phyloP scores from a whole-genome alignment of 1,140 invertebrate genomes.

The Achroia grisella region DNA sequence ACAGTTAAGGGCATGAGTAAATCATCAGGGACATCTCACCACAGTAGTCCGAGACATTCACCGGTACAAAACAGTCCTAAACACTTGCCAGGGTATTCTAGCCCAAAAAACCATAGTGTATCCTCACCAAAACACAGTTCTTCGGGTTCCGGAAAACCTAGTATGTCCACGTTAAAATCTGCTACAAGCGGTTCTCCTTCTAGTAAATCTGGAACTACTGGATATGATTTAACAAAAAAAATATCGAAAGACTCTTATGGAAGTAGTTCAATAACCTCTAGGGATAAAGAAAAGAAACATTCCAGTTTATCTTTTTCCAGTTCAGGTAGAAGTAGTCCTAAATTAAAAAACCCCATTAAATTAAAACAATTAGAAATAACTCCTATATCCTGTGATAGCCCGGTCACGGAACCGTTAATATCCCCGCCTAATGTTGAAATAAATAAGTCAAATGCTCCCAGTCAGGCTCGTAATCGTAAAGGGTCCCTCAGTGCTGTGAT shows the following conservation, averaged over 20 bases:
- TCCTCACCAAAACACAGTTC: conserved; percentile 85
- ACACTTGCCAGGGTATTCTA: conserved; percentile 77
- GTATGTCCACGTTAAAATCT: conserved; percentile 90
- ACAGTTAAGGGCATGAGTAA: conserved; percentile 72
- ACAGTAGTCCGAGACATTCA: conserved; percentile 82
- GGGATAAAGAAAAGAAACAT: conserved; percentile 79
- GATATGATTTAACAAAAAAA: conserved; percentile 67
- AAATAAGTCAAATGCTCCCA: conserved; percentile 71
- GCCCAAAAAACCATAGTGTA: conserved; percentile 79
- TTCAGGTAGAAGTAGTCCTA: conserved; percentile 76
- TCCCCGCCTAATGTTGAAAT: conserved; percentile 76
- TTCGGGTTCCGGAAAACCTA: conserved; percentile 87
- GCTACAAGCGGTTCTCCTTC: conserved; percentile 77
- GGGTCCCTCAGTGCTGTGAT: conserved; percentile 89
- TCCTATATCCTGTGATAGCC: conserved; percentile 56
- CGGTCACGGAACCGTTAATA: conserved; percentile 67
- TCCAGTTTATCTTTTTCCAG: conserved; percentile 72
- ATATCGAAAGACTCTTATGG: conserved; percentile 71
- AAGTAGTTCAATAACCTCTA: conserved; percentile 63
- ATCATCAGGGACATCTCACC: conserved; percentile 74
- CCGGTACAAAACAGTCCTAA: conserved; percentile 86
- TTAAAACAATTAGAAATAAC: conserved; percentile 80
- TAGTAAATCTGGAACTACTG: conserved; percentile 60
- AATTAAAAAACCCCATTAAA: conserved; percentile 80
- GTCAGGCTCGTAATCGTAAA: conserved; percentile 80